Conservation (phyloP, 1,140 invertebrate genomes). For the Drosophila tropicalis region DNA sequence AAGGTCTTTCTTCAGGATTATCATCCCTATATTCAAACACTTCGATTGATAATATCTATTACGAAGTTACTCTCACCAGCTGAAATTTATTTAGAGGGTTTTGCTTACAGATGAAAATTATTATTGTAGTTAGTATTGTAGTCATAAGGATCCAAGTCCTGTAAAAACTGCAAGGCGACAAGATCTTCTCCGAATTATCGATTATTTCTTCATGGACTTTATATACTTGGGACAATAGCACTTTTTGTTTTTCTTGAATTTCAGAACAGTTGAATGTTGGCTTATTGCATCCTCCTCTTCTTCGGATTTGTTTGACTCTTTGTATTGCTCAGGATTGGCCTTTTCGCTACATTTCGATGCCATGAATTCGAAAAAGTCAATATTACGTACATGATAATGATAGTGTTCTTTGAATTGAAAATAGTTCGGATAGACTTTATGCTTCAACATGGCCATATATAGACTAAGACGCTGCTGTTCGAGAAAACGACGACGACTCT, state of each 20-base stretch:
- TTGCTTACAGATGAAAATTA: too few species aligned
- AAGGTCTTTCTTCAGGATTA: too few species aligned
- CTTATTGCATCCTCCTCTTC: neutral
- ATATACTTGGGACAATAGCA: conserved; percentile 62
- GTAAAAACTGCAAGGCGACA: too few species aligned
- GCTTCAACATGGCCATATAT: conserved; percentile 69
- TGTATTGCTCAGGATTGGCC: conserved; percentile 24
- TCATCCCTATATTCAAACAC: too few species aligned
- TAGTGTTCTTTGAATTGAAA: conserved; percentile 62
- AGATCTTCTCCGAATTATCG: too few species aligned
- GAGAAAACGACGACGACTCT: conserved; percentile 39
- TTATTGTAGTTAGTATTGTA: too few species aligned
- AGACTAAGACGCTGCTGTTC: conserved; percentile 71
- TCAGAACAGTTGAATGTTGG: neutral
- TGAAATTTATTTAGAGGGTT: too few species aligned
- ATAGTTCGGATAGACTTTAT: conserved; percentile 74
- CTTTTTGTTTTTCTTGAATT: conserved; percentile 43
- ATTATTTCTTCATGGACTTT: conserved; percentile 30
- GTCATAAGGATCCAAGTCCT: too few species aligned
- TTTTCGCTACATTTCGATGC: conserved; percentile 59
- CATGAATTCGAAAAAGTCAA: conserved; percentile 72
- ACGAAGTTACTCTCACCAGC: too few species aligned
- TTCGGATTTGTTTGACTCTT: neutral
- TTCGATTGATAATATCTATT: too few species aligned
- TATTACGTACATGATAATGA: conserved; percentile 59